Base-by-base conservation (phyloP, 2,113 vertebrate species). In the Calyptommatus sinebrachiatus region DNA sequence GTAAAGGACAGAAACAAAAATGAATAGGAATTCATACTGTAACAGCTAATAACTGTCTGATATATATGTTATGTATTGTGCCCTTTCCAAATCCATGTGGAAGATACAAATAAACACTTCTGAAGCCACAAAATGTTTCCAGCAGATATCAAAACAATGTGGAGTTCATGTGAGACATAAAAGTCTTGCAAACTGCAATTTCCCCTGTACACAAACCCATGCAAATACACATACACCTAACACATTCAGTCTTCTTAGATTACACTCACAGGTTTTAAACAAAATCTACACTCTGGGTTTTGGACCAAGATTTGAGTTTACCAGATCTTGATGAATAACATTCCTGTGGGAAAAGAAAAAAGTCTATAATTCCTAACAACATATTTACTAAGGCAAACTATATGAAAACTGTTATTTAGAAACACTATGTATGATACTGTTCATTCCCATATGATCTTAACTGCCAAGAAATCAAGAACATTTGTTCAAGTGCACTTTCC, bases 1-100 rank as follows among this genome's bases (percentile, higher is more conserved):
- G 88, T 87, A 92, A 91, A 91, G 9, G 88, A 73, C 83, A 93
- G 84, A 89, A 87, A 85, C 41, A 87, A 92, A 90, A 91, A 88
- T 83, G 73, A 84, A 92, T 91, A 87, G 48, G 73, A 73, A 50
- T 79, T 79, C 61, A 72, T 90, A 73, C 75, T 74, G 80, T 82
- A 81, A 86, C 89, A 90, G 85, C 81, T 85, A 90, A 87, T 84
- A 91, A 94, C 92, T 75, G 18, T 86, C 87, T 92, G 90, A 83
- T 82, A 90, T 88, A 80, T 82, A 66, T 83, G 81, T 5, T 62
- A 82, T 45, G 83, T 71, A 85, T 79, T 77, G 35, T 80, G 50
- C 83, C 84, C 63, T 48, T 24, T 41, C 22, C 20, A 53, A 78
- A 45, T 66, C 79, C 77, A 83, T 85, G 86, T 80, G 80, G 85